Evolutionary conservation across 1,140 invertebrate genomes (phyloP), one percentile per base, ranked within the genome.

Genomic region (Drosophila pruinosa): DNA sequence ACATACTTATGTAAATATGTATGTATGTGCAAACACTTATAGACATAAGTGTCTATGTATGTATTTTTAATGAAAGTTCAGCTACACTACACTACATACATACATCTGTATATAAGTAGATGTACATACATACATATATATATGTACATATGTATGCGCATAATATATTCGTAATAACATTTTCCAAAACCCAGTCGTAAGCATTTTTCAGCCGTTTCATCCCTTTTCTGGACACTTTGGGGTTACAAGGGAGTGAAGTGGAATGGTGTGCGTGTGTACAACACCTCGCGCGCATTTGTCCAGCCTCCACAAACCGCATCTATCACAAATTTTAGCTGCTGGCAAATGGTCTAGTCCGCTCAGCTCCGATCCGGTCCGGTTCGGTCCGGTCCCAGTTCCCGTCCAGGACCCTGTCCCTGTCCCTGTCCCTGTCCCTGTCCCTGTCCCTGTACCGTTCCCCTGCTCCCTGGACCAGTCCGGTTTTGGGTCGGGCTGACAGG

Each of bases 201-300:
- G 81, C 81, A 86, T 86, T 86, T 86, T 86, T 86, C 82, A 88
- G 82, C 62, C 82, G 67, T 89, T 89, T 89, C 85, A 89, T 89
- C 85, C 85, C 85, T 89, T 89, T 89, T 89, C 72, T 89, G 85
- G 86, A 86, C 86, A 86, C 85, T 89, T 83, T 89, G 62, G 76
- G 72, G 65, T 89, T 72, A 79, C 54, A 79, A 70, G 62, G 72
- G 24, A 12, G 21, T 10, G 36, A 36, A 48, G 56, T 59, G 50
- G 52, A 31, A 45, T 57, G 56, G 69, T 74, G 50, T 75, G 45
- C 68, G 54, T 76, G 75, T 48, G 36, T 12, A 83, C 80, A 88
- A 34, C 31, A 34, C 80, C 82, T 88, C 82, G 78, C 82, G 81
- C 56, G 59, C 72, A 68, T 71, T 68, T 64, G 74, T 73, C 82